Evolutionary conservation across 2,113 vertebrate species (phyloP), one percentile per base, ranked within the genome.

Genomic region (Bujurquina vittata): DNA sequence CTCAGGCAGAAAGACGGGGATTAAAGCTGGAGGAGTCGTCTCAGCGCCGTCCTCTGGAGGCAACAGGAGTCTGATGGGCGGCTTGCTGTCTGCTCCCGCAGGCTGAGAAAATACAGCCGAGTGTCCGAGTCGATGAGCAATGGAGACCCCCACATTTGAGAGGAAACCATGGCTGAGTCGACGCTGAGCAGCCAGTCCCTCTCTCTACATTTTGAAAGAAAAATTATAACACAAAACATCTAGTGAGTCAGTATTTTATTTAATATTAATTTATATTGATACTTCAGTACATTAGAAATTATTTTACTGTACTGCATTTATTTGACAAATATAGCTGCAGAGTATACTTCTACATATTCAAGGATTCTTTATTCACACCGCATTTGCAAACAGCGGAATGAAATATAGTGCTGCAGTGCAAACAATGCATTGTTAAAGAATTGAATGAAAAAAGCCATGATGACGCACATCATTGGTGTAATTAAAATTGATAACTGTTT

Each of bases 1-100:
- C 88, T 98, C 97, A 1, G 97, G 97, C 63, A 99, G 93, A 91
- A 99, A 98, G 75, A 96, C 91, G 37, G 94, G 96, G 86, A 96
- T 93, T 79, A 94, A 94, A 73, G 93, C 94, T 23, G 96, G 95
- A 35, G 95, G 88, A 58, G 90, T 93, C 91, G 79, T 91, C 81
- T 95, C 91, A 59, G 56, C 77, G 11, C 72, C 57, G 26, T 77
- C 63, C 2, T 84, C 87, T 4, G 82, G 22, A 55, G 92, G 85
- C 18, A 84, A 49, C 11, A 74, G 33, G 17, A 62, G 58, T 11
- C 65, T 77, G 31, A 80, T 43, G 7, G 65, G 20, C 0, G 23
- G 29, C 5, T 63, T 49, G 58, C 60, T 54, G 9, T 82, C 88
- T 31, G 78, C 81, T 40, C 91, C 89, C 84, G 83, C 91, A 3